Base-by-base conservation (phyloP, 2,113 vertebrate genomes). In the Rhegmatorhina hoffmannsi region DNA sequence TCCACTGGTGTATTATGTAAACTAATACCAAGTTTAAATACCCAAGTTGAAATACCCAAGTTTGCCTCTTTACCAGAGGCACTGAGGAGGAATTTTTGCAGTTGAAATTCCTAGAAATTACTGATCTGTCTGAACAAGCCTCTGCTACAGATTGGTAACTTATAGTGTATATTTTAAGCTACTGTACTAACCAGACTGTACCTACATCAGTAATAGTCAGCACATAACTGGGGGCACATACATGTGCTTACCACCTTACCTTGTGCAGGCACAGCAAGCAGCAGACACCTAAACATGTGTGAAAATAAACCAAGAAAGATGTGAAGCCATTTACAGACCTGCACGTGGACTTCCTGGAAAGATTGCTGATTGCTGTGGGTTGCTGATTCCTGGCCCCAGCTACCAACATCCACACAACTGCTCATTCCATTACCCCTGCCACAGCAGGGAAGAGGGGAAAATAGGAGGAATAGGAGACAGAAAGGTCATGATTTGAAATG, bases 1-100 rank as follows among this genome's bases (percentile, higher is more conserved):
- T 70, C 43, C n/a, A 47, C 6, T 52, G 31, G 11, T 0, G 0
- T 60, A 3, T 60, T 60, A 34, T 2, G 2, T 50, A 7, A 29
- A 21, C 33, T 40, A 38, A 38, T 38, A 38, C 38, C 38, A 38
- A 38, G 38, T 38, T 38, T 38, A 38, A 38, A 38, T 38, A 38
- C 38, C 38, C 9, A 38, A 38, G 38, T 38, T 38, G 9, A 38
- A 38, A 38, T 38, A 38, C 38, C 38, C 38, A 38, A 38, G 38
- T 38, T 38, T 38, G 38, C 38, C 40, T 36, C 7, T 62, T 89
- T 14, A 7, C 55, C 10, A 23, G 52, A 59, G 40, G 13, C 33
- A n/a, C 13, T 24, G 33, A 19, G 53, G n/a, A 78, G 4, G 19
- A 44, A n/a, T n/a, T 85, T 70, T 33, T 90, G 38, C 28, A 33